A percentile compares a stretch with the other conserved stretches of the same genome.
Evolutionary conservation across 2,113 vertebrate genomes (phyloP).

Genomic region (Brachypodius melanocephalos): DNA sequence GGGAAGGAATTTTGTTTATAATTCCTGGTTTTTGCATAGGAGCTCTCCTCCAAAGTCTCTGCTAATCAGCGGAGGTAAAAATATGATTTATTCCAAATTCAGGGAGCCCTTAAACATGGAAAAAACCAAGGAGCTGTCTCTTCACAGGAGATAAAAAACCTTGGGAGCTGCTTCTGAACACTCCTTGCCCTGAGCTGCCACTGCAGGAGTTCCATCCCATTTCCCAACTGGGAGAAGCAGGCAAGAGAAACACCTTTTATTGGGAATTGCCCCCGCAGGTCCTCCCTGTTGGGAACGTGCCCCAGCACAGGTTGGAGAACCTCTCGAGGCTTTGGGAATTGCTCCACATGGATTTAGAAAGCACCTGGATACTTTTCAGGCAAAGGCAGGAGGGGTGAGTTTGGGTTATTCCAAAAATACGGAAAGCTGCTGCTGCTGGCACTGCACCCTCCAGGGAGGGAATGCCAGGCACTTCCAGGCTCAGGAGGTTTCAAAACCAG

Average conservation of each 20-base stretch:
- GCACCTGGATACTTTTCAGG: neutral
- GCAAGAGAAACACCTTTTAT: neutral
- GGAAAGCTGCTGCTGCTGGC: neutral
- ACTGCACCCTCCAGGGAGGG: neutral
- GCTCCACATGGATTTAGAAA: neutral
- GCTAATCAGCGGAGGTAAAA: neutral
- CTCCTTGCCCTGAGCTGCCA: neutral
- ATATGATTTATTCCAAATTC: neutral
- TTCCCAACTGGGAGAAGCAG: neutral
- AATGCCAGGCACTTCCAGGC: neutral
- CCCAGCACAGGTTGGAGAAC: neutral
- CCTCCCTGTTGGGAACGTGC: neutral
- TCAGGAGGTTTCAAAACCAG: neutral
- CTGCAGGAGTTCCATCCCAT: neutral
- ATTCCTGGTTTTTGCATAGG: neutral
- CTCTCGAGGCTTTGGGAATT: neutral
- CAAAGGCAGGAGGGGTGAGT: neutral
- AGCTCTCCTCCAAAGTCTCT: neutral
- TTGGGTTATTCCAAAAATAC: neutral
- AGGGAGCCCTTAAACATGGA: neutral
- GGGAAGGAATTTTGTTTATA: neutral
- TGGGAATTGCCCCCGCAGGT: neutral
- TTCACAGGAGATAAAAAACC: neutral
- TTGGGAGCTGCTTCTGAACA: neutral
- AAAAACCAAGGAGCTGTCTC: neutral